Base-by-base conservation (phyloP, 2,888 invertebrate species). In the Campoletis raptor region DNA sequence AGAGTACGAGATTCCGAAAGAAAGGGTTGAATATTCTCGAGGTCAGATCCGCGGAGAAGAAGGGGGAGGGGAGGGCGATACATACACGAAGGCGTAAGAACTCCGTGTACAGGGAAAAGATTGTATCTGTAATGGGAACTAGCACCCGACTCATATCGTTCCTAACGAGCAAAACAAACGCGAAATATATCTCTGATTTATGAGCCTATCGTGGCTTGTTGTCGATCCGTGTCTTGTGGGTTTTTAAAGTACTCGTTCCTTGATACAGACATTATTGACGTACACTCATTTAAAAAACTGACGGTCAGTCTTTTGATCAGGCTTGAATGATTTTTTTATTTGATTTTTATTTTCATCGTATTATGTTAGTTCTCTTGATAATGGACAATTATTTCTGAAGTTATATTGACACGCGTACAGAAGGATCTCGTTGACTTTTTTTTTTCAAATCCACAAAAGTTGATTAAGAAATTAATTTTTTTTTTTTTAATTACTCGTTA, bases 141-240 rank as follows among this genome's bases (percentile, higher is more conserved):
- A n/a, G 67, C 81, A 54, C 77, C 76, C 82, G 73, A 83, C 83
- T 87, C 86, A 89, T 89, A 89, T 84, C 85, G 88, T 85, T 88
- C 85, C 89, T 91, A 92, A 92, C 91, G 90, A 91, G 92, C 92
- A 92, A 92, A 92, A 92, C 92, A 91, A 81, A 91, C 89, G 91
- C 90, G 90, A 90, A 89, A 90, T 90, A 90, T 90, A 91, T 91
- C 86, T 89, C 81, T 92, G 92, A 92, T 92, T 92, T 92, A 92
- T 90, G 90, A 89, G 88, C 87, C 85, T 86, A 82, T 85, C 86
- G 88, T 78, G 52, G 84, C 42, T 81, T 48, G 83, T 81, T 64
- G 81, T 83, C 78, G 86, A 86, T 83, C 83, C 78, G 77, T 73
- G 15, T 42, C 64, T 80, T 70, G 74, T 66, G 30, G 48, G 1